Evolutionary conservation across 2,797 vertebrate species (phyloP), one percentile per base, ranked within the genome.

Genomic region (Botia kubotai): DNA sequence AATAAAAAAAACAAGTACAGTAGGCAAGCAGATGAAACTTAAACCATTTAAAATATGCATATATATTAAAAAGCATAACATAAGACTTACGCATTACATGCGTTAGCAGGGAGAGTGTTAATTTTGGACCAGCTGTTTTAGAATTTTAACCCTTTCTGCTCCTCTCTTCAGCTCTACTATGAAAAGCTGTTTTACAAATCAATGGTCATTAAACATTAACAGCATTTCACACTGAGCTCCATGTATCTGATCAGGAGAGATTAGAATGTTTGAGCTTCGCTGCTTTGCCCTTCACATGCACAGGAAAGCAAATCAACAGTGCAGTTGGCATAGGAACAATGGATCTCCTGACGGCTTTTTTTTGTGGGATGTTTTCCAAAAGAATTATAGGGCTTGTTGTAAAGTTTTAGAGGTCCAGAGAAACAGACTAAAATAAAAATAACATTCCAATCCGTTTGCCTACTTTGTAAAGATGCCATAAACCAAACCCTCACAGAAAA

Each of bases 181-280:
- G 5, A 12, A 66, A 66, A n/a, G 17, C 2, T 6, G 33, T 2
- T 19, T 46, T 62, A 17, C 13, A 11, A 50, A 23, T 50, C 17
- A 29, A 19, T 21, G 21, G 21, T 1, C 7, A 48, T 72, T 81
- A 82, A 89, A 86, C 70, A 81, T 89, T 85, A 86, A 87, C 87
- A 82, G 26, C 23, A 62, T 78, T 82, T 88, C 67, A 87, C 78
- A 82, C 66, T 11, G 39, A 50, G 62, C 71, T 77, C 57, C 75
- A 75, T 76, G 72, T 77, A n/a, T 79, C 79, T 85, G 79, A 87
- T 89, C 85, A 81, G 46, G 58, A 33, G 79, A 87, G 84, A 83
- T 80, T 79, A 48, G 60, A 72, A 12, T 77, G 75, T 86, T 86
- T 85, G 84, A 80, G n/a, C 13, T 75, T 26, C 68, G 52, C 74